Base-by-base conservation (phyloP, 2,797 vertebrate species). In the Coendou prehensilis region DNA sequence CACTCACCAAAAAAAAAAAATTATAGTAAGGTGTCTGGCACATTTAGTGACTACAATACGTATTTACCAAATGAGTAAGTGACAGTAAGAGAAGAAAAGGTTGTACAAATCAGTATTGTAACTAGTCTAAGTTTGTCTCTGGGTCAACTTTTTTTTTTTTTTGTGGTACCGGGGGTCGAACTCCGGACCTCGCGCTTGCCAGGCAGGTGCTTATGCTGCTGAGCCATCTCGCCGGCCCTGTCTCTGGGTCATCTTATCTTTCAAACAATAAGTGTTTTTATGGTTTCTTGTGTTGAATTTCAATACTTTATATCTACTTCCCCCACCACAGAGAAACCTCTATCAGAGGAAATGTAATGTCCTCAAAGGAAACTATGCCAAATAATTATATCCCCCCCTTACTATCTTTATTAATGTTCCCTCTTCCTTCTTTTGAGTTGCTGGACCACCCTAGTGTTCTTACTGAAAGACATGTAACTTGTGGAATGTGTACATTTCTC, bases 341-440 rank as follows among this genome's bases (percentile, higher is more conserved):
- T 93, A 97, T 97, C 95, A 96, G 96, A 94, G 95, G 41, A 98
- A 98, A 96, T 93, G 47, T 67, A 96, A 97, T 98, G 71, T 96
- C 47, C 80, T 88, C 95, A 82, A 96, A 57, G 95, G 96, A 50
- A 93, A 6, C 52, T 95, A 59, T 59, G 13, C 86, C 64, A 67
- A 67, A 67, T n/a, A 33, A 67, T 67, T n/a, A 67, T 17, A 67
- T n/a, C 6, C 4, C 1, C 33, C 33, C 64, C 5, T n/a, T 17
- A 6, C 33, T 67, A 67, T 6, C 14, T n/a, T 67, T 67, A n/a
- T 67, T n/a, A 64, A 64, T 33, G 5, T 5, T 15, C 13, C 63
- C 14, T 67, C 28, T 26, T 26, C 23, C 9, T 67, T 67, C 64
- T 67, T 67, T 67, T n/a, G 64, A 33, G 33, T 18, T 67, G 64